Conservation (phyloP, 2,113 vertebrate species). For the Rousettus leschenaultii region DNA sequence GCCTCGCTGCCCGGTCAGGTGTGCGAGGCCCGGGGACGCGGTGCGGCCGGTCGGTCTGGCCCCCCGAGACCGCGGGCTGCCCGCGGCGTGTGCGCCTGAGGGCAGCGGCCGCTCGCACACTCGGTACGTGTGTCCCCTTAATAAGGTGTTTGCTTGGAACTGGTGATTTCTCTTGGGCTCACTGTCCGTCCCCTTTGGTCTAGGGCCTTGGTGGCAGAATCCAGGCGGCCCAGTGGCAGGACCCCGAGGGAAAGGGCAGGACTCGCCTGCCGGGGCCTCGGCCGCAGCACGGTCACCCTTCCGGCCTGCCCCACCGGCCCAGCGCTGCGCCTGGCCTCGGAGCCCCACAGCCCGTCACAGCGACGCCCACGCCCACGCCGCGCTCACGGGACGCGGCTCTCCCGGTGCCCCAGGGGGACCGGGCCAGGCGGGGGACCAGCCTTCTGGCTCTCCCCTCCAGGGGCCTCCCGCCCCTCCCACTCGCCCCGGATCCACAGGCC, state of each 20-base stretch:
- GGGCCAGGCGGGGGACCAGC: not conserved
- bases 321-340: too few relatives aligned
- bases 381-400: not conserved
- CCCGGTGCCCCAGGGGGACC: not conserved
- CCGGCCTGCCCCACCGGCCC: not conserved
- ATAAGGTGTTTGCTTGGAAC: not conserved
- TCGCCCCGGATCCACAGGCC: too few relatives aligned
- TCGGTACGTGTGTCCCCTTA: too few relatives aligned
- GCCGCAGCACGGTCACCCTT: too few relatives aligned
- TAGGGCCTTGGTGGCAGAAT: not conserved
- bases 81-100: too few relatives aligned
- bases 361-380: too few relatives aligned
- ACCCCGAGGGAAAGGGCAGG: not conserved
- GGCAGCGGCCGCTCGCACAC: too few relatives aligned
- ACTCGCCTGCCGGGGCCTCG: fast-evolving
- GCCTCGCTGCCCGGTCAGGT: fast-evolving
- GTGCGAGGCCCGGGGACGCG: fast-evolving
- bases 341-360: too few relatives aligned
- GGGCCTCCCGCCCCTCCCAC: not conserved
- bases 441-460: not conserved
- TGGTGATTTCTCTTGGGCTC: fast-evolving
- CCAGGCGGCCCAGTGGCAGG: fast-evolving
- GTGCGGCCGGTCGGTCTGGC: too few relatives aligned
- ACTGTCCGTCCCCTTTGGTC: fast-evolving
- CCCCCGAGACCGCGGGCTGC: too few relatives aligned